Percentiles rank a stretch among this genome's conserved stretches.
These are phyloP conservation scores for Lagodon rhomboides DNA, from an alignment of 2,797 vertebrate species.

Conservation along the genomic window DNA sequence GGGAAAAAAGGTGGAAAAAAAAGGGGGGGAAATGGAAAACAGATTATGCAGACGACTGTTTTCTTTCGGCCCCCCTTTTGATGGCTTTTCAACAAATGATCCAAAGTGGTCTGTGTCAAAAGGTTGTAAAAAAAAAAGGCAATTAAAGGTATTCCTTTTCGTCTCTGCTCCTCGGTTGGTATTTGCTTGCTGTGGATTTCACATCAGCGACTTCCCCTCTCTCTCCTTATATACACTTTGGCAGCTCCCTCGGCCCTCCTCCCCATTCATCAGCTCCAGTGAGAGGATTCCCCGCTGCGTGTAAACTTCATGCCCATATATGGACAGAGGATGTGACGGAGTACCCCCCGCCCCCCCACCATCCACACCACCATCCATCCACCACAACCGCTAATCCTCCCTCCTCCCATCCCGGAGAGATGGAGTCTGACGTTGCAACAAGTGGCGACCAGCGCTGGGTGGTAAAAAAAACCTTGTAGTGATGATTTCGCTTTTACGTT, in stretches of 20 bases:
- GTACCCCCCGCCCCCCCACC: conserved; percentile 79
- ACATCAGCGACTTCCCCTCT: conserved; percentile 86
- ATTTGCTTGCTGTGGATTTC: conserved; percentile 89
- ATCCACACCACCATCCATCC: neutral
- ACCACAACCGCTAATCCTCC: conserved; percentile 46
- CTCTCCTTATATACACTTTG: conserved; percentile 92
- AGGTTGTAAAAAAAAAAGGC: conserved; percentile 72
- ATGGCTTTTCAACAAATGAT: conserved; percentile 78
- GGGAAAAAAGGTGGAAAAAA: conserved; percentile 42
- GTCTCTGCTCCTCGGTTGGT: conserved; percentile 81
- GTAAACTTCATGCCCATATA: conserved; percentile 99
- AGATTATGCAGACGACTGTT: conserved; percentile 68
- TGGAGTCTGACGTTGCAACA: conserved; percentile 90
- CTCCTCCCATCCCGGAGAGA: conserved; percentile 85
- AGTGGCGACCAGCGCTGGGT: conserved; percentile 68
- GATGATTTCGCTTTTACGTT: conserved; percentile 20
- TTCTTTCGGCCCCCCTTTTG: conserved; percentile 68
- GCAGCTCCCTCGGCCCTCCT: conserved; percentile 91
- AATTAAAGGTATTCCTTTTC: conserved; percentile 77
- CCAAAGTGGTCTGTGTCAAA: conserved; percentile 77
- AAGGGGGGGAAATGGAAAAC: conserved; percentile 23
- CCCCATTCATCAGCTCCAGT: conserved; percentile 96
- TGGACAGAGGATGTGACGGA: conserved; percentile 99
- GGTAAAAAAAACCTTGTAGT: conserved; percentile 38
- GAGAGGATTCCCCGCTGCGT: conserved; percentile 98